Evolutionary conservation across 2,113 vertebrate genomes (phyloP).

Genomic region (Gulo gulo): DNA sequence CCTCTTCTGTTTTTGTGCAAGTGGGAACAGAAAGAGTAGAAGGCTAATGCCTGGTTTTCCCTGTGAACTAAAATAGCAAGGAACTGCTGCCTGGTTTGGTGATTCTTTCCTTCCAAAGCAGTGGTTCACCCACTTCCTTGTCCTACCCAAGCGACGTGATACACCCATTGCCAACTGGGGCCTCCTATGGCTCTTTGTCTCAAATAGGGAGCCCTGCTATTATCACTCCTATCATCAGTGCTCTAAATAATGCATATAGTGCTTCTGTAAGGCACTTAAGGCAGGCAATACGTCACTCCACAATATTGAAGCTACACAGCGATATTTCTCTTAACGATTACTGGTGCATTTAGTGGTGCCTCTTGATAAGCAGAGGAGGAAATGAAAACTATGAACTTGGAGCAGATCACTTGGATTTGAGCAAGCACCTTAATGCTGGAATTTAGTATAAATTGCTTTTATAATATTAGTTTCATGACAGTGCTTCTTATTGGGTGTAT

Average conservation of each 20-base stretch:
- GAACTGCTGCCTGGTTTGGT: neutral
- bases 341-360: neutral
- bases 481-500: constrained; percentile 22
- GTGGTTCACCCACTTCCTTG: neutral
- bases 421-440: neutral
- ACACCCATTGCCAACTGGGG: neutral
- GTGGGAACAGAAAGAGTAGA: neutral
- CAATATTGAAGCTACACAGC: neutral
- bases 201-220: neutral
- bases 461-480: constrained; percentile 38
- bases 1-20: neutral
- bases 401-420: neutral
- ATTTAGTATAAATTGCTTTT: constrained; percentile 24
- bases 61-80: neutral
- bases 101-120: neutral
- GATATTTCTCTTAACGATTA: neutral
- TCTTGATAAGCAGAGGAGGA: neutral
- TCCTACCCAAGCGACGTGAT: too few species aligned
- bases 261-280: neutral
- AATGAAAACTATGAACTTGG: neutral
- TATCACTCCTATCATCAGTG: neutral
- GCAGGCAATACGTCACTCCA: neutral
- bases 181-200: neutral
- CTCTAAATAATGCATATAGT: neutral
- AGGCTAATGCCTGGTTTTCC: neutral